Conservation (phyloP, 2,113 vertebrate genomes). For the Ornithorhynchus anatinus region DNA sequence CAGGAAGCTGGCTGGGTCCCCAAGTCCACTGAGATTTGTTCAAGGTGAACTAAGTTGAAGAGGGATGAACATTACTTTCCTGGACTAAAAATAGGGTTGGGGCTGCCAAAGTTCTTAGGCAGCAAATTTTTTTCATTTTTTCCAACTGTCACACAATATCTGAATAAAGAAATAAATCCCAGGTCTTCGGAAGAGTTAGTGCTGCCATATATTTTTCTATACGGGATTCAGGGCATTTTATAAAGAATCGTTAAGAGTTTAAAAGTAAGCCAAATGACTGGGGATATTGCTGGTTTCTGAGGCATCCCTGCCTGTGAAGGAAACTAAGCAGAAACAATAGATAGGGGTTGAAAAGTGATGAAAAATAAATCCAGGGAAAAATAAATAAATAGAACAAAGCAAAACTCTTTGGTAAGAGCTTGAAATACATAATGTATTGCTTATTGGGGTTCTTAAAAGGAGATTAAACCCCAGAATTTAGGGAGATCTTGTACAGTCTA, state of each 20-base stretch:
- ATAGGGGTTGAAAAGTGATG: not conserved
- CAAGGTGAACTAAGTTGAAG: too few relatives aligned
- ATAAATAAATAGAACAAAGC: not conserved
- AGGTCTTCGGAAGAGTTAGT: not conserved
- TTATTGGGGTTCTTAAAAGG: not conserved
- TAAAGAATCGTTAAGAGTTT: conserved; percentile 14
- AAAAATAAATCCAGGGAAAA: not conserved
- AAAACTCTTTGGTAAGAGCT: not conserved
- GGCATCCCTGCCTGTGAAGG: not conserved
- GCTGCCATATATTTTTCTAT: not conserved
- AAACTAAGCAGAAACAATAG: too few relatives aligned
- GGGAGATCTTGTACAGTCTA: too few relatives aligned
- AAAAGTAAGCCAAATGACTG: conserved; percentile 2
- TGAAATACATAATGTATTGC: not conserved
- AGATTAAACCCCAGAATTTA: not conserved
- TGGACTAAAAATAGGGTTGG: too few relatives aligned
- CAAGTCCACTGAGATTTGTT: too few relatives aligned
- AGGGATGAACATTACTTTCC: too few relatives aligned
- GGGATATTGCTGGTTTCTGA: not conserved
- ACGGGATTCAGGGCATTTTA: not conserved
- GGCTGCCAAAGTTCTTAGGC: too few relatives aligned
- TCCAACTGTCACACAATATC: too few relatives aligned
- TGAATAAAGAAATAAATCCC: not conserved
- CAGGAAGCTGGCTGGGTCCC: too few relatives aligned
- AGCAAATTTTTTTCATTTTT: too few relatives aligned